phyloP scores from a whole-genome alignment of 2,888 invertebrate species.

The Taphrorychus bicolor region DNA sequence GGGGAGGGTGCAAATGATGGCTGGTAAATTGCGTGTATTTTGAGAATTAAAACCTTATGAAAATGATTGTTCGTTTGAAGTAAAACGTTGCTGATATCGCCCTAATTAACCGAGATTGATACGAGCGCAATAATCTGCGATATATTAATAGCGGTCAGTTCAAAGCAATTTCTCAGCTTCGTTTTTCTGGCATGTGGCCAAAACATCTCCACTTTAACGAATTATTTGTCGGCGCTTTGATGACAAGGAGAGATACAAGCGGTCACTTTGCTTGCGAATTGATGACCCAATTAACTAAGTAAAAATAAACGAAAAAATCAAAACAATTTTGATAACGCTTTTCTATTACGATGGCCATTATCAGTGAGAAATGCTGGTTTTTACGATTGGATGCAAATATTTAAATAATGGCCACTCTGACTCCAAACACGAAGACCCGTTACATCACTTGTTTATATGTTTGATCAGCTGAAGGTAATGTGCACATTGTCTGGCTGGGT shows the following conservation, averaged over 20 bases:
- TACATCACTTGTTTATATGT: constrained; percentile 27
- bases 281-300: not conserved
- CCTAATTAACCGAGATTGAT: too few relatives aligned
- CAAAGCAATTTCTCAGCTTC: not conserved
- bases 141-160: too few relatives aligned
- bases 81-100: too few relatives aligned
- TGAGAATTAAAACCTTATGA: too few relatives aligned
- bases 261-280: not conserved
- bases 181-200: not conserved
- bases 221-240: not conserved
- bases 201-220: not conserved
- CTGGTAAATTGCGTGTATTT: too few relatives aligned
- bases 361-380: not conserved
- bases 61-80: too few relatives aligned
- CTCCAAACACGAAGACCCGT: not conserved
- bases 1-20: too few relatives aligned
- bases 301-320: not conserved
- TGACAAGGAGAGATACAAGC: not conserved
- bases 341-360: not conserved
- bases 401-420: not conserved
- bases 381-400: not conserved
- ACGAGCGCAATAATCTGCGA: too few relatives aligned
- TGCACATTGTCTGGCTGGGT: constrained; percentile 14
- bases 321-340: not conserved
- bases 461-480: constrained; percentile 29